Percentiles rank a stretch among this genome's conserved stretches.
Evolutionary conservation across 2,113 vertebrate species (phyloP).

Genomic region (Hippocampus guttulatus): DNA sequence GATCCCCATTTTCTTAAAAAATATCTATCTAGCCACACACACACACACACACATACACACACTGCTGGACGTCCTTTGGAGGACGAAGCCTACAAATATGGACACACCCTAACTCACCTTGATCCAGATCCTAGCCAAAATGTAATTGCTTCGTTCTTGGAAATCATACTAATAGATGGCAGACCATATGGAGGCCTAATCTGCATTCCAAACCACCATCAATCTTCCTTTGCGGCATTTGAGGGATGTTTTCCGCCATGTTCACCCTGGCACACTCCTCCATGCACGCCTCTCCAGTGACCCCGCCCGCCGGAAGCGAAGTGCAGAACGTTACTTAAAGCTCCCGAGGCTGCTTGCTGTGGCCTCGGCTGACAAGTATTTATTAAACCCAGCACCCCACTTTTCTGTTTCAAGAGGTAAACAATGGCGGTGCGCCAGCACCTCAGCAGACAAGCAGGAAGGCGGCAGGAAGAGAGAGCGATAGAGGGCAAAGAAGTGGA

Average conservation of each 20-base stretch:
- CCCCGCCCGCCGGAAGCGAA: too few relatives aligned
- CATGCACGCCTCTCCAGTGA: not conserved
- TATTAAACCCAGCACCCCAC: not conserved
- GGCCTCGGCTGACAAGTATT: not conserved
- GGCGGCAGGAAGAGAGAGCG: not conserved
- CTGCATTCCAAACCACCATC: not conserved
- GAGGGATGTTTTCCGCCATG: not conserved
- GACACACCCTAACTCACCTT: not conserved
- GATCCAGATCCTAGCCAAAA: not conserved
- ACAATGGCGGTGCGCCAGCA: not conserved
- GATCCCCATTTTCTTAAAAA: too few relatives aligned
- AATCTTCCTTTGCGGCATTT: not conserved
- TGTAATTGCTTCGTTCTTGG: not conserved
- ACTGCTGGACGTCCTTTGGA: too few relatives aligned
- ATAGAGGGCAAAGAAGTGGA: not conserved
- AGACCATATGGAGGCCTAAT: not conserved
- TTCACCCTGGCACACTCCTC: not conserved
- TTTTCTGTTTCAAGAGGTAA: constrained; percentile 3
- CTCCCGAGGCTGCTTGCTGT: not conserved
- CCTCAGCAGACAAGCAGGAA: not conserved
- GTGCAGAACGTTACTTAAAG: too few relatives aligned
- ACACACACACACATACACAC: not conserved
- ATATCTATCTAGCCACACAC: too few relatives aligned
- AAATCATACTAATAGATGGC: not conserved
- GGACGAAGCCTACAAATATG: too few relatives aligned